Evolutionary conservation across 92 coral and sea anemone species (phyloP).

Genomic region (Siderastrea siderea): DNA sequence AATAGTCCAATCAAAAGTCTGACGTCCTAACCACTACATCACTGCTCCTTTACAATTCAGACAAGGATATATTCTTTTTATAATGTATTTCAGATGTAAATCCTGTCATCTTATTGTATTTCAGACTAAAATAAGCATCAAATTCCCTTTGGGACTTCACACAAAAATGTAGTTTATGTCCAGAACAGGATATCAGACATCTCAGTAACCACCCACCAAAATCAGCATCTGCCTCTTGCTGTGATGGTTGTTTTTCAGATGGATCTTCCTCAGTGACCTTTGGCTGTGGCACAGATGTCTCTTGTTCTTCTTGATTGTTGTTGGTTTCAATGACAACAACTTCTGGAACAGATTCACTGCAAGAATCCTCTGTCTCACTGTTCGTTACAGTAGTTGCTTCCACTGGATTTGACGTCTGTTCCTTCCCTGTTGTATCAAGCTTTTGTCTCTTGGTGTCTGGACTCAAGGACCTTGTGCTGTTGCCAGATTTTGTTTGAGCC

Average conservation of each 20-base stretch:
- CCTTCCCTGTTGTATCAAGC: slow-evolving; percentile 48
- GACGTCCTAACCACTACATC: too few species aligned
- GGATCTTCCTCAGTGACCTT: background rate
- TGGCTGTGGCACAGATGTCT: background rate
- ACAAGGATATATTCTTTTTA: too few species aligned
- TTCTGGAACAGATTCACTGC: background rate
- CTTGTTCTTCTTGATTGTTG: background rate
- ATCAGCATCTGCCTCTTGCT: slow-evolving; percentile 1
- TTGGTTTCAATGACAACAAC: background rate
- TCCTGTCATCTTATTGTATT: too few species aligned
- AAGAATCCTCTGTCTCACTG: background rate
- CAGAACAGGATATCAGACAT: background rate
- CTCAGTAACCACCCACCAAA: slow-evolving; percentile 11
- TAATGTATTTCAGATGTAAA: too few species aligned
- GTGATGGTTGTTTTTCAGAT: background rate
- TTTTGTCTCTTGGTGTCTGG: slow-evolving; percentile 69
- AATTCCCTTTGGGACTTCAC: too few species aligned
- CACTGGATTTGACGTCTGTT: background rate
- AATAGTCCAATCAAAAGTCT: too few species aligned
- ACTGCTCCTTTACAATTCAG: too few species aligned
- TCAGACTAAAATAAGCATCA: too few species aligned
- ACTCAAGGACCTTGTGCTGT: slow-evolving; percentile 35
- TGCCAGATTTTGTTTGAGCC: slow-evolving; percentile 7
- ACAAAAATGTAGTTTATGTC: too few species aligned
- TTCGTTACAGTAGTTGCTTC: background rate